Evolutionary conservation across 2,797 vertebrate species (phyloP).

Genomic region (Pipistrellus pygmaeus): DNA sequence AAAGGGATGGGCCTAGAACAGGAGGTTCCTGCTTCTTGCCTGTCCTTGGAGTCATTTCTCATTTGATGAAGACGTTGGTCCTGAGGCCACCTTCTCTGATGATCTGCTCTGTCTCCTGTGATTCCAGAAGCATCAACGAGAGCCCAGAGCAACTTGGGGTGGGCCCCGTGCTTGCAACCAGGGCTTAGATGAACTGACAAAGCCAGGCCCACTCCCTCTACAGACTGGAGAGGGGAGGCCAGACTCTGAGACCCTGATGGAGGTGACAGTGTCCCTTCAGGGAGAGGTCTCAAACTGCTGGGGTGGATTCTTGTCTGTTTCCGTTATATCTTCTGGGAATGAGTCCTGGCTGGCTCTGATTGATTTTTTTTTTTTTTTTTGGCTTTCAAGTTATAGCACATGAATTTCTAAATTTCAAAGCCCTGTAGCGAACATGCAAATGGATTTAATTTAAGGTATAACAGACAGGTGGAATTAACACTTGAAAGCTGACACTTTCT

Average conservation of each 20-base stretch:
- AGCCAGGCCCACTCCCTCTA: neutral
- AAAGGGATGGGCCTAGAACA: neutral
- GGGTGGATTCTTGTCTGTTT: conserved; percentile 20
- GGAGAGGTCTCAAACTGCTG: neutral
- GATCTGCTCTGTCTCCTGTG: neutral
- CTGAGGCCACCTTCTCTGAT: neutral
- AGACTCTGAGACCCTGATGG: neutral
- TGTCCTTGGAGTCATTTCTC: neutral
- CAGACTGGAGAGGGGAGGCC: neutral
- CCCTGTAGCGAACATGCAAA: conserved; percentile 76
- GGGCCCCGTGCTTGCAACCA: neutral
- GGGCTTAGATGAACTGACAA: neutral
- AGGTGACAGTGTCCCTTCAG: neutral
- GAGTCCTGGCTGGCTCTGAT: conserved; percentile 61
- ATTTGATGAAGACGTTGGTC: neutral
- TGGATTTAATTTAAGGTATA: conserved; percentile 65
- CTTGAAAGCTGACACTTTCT: conserved; percentile 29
- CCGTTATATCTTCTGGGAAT: conserved; percentile 50
- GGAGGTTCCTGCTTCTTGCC: neutral
- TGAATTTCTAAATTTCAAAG: conserved; percentile 71
- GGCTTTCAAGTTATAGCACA: conserved; percentile 64
- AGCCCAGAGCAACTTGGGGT: neutral
- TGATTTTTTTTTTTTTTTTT: conserved; percentile 55
- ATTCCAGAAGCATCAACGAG: neutral
- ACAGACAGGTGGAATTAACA: conserved; percentile 67